Conservation (phyloP, 2,888 invertebrate genomes). For the Trichogramma evanescens region DNA sequence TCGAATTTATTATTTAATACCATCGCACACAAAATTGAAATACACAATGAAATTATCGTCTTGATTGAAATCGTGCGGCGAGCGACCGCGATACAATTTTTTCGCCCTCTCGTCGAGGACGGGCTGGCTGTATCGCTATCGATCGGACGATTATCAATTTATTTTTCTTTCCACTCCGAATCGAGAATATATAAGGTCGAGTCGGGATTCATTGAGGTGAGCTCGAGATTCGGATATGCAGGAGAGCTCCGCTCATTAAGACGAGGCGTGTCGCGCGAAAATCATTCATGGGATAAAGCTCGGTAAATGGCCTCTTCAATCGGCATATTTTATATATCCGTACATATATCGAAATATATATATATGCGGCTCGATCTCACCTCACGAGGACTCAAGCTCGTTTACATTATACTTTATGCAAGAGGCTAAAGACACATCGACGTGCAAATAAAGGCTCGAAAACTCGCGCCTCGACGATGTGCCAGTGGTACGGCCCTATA, state of each 20-base stretch:
- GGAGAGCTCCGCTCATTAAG: too few species aligned
- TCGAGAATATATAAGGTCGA: slow-evolving; percentile 9
- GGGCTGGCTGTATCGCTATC: slow-evolving; percentile 26
- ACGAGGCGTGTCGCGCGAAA: slow-evolving; percentile 13
- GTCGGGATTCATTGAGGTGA: slow-evolving; percentile 24
- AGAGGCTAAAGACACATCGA: too few species aligned
- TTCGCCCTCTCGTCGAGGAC: not conserved
- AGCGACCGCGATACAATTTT: slow-evolving; percentile 27
- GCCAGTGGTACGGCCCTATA: too few species aligned
- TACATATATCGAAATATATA: too few species aligned
- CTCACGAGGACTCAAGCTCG: slow-evolving; percentile 23
- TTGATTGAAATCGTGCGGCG: slow-evolving; percentile 1
- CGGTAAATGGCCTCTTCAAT: too few species aligned
- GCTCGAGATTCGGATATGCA: slow-evolving; percentile 14
- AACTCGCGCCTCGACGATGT: too few species aligned
- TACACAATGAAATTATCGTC: too few species aligned
- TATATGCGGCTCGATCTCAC: slow-evolving; percentile 23
- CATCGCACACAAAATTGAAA: too few species aligned
- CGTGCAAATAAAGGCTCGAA: too few species aligned
- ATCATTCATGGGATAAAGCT: too few species aligned
- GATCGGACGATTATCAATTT: slow-evolving; percentile 20
- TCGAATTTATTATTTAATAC: not conserved
- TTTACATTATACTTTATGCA: slow-evolving; percentile 23
- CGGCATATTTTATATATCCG: too few species aligned
- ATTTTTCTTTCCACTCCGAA: too few species aligned